Conservation (phyloP, 2,797 vertebrate genomes). For the Falco novaeseelandiae region DNA sequence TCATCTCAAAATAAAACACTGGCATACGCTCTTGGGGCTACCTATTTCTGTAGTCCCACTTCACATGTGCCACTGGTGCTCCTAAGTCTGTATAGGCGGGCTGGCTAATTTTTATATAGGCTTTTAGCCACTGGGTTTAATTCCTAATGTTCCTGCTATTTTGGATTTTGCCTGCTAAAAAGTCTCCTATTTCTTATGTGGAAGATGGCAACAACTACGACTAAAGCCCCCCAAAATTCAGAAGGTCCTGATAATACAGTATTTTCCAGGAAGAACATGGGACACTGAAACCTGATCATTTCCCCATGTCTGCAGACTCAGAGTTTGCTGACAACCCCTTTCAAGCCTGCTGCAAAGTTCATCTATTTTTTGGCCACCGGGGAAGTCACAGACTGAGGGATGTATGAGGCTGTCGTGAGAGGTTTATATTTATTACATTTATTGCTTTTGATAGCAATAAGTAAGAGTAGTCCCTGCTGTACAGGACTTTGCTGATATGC, state of each 20-base stretch:
- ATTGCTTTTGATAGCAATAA: constrained; percentile 63
- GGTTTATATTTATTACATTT: constrained; percentile 50
- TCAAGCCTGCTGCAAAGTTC: not conserved
- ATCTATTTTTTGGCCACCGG: not conserved
- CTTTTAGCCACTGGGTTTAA: not conserved
- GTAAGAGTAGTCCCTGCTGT: constrained; percentile 11
- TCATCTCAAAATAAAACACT: not conserved
- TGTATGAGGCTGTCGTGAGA: constrained; percentile 8
- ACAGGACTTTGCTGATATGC: constrained; percentile 41
- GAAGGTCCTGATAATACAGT: not conserved
- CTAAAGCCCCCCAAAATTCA: not conserved
- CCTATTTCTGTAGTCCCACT: not conserved
- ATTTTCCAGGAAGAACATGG: not conserved
- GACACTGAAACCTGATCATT: not conserved
- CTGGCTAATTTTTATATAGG: not conserved
- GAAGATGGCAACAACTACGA: not conserved
- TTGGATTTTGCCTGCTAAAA: not conserved
- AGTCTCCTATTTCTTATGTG: not conserved
- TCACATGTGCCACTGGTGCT: not conserved
- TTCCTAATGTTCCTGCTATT: not conserved
- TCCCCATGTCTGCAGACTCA: not conserved
- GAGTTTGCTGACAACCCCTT: not conserved
- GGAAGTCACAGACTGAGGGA: constrained; percentile 21
- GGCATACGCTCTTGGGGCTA: not conserved
- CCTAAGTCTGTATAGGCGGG: rapidly evolving